Evolutionary conservation across 2,797 vertebrate genomes (phyloP).

Genomic region (Buceros bicornis): DNA sequence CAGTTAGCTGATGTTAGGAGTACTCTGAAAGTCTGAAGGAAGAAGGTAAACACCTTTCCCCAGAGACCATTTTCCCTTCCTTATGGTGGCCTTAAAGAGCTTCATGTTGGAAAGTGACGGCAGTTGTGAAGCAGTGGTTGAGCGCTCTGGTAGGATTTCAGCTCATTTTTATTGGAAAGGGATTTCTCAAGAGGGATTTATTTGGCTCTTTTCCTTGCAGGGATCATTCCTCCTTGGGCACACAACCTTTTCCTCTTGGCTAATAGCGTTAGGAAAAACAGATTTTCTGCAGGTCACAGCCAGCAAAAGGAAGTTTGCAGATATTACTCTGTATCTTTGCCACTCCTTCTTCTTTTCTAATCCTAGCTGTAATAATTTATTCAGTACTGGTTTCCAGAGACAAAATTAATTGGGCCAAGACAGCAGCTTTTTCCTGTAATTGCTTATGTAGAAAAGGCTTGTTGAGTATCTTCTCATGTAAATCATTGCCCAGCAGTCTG

Average conservation of each 20-base stretch:
- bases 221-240: not conserved
- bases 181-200: not conserved
- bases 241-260: not conserved
- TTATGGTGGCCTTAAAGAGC: not conserved
- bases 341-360: not conserved
- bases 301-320: slow-evolving; percentile 1
- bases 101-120: not conserved
- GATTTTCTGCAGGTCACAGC: not conserved
- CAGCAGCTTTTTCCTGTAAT: slow-evolving; percentile 60
- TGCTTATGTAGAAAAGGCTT: slow-evolving; percentile 69
- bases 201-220: not conserved
- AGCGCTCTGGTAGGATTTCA: not conserved
- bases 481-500: slow-evolving; percentile 65
- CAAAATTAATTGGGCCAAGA: slow-evolving; percentile 70
- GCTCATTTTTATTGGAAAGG: not conserved
- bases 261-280: slow-evolving; percentile 8
- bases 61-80: not conserved
- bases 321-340: not conserved
- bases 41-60: not conserved
- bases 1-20: not conserved
- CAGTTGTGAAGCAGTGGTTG: not conserved
- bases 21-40: not conserved
- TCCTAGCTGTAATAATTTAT: slow-evolving; percentile 63
- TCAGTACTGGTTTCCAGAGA: slow-evolving; percentile 62
- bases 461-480: slow-evolving; percentile 70